Evolutionary conservation across 2,888 invertebrate species (phyloP).

Genomic region (Mechanitis mazaeus): DNA sequence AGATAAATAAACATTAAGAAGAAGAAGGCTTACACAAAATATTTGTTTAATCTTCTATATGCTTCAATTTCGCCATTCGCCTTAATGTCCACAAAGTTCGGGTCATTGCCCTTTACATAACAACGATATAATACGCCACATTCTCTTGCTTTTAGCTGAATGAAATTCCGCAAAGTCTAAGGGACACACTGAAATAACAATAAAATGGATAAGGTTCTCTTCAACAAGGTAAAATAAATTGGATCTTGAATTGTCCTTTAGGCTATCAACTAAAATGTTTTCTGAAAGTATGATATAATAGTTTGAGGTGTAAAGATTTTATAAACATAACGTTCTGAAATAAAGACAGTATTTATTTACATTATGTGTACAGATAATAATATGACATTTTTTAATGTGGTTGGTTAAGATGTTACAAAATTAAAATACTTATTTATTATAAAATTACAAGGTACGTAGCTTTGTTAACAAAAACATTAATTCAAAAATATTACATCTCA

Average conservation of each 20-base stretch:
- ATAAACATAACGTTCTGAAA: too few species aligned
- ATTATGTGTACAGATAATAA: too few species aligned
- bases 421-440: too few species aligned
- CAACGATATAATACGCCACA: slow-evolving; percentile 27
- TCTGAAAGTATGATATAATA: background rate
- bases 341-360: too few species aligned
- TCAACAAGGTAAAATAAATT: background rate
- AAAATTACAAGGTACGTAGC: too few species aligned
- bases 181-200: slow-evolving; percentile 9
- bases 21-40: too few species aligned
- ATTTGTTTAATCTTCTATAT: slow-evolving; percentile 6
- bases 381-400: too few species aligned
- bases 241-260: background rate
- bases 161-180: slow-evolving; percentile 34
- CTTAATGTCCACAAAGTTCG: slow-evolving; percentile 20
- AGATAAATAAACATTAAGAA: too few species aligned
- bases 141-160: slow-evolving; percentile 39
- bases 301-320: too few species aligned
- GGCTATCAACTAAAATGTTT: background rate
- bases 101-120: slow-evolving; percentile 32
- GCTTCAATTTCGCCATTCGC: slow-evolving; percentile 14
- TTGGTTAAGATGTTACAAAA: too few species aligned
- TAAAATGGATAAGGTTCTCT: background rate
- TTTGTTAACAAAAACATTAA: too few species aligned
- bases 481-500: too few species aligned